These are phyloP conservation scores for Morinoia aosen DNA, from an alignment of 2,888 invertebrate genomes.

Conservation along the genomic window DNA sequence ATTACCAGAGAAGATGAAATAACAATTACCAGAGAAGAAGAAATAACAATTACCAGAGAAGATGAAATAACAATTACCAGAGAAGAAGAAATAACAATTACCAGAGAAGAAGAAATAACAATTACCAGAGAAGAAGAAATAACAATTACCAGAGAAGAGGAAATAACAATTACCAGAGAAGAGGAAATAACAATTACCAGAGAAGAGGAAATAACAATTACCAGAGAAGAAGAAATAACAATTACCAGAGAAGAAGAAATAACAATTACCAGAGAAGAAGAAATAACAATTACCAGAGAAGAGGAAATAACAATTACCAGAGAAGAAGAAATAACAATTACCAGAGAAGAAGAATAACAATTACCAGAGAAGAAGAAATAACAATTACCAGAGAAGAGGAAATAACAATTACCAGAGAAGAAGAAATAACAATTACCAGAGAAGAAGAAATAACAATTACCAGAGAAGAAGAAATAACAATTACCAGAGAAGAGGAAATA, in stretches of 20 bases:
- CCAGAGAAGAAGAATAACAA: not conserved
- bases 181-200: not conserved
- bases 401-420: not conserved
- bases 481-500: no score
- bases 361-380: no score
- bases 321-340: not conserved
- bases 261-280: not conserved
- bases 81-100: no score
- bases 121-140: no score
- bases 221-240: not conserved
- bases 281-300: not conserved
- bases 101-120: no score
- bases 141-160: not conserved
- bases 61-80: no score
- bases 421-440: no score
- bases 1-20: no score
- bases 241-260: not conserved
- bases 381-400: not conserved
- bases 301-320: not conserved
- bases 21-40: no score
- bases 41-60: no score
- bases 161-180: not conserved
- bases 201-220: not conserved
- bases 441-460: no score
- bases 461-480: no score